These are phyloP conservation scores for Pachyuromys duprasi DNA, from an alignment of 2,797 vertebrate genomes.

Conservation along the genomic window DNA sequence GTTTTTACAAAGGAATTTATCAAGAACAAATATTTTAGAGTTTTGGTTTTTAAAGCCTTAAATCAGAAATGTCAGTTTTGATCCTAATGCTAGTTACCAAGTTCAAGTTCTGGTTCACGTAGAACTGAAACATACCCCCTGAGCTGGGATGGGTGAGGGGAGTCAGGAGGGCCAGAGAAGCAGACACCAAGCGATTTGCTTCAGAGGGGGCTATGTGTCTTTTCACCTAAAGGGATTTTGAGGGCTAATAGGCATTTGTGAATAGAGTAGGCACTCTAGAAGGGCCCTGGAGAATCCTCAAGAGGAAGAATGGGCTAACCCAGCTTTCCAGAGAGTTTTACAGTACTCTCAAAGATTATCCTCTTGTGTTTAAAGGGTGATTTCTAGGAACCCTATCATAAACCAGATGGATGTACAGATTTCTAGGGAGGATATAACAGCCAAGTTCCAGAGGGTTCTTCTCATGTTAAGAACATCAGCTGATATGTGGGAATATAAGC, in stretches of 20 bases:
- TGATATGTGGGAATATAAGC: background rate
- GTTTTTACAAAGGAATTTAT: background rate
- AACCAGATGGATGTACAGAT: background rate
- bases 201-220: background rate
- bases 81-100: background rate
- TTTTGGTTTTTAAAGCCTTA: background rate
- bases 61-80: background rate
- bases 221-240: background rate
- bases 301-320: background rate
- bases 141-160: rapidly evolving
- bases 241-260: background rate
- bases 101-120: background rate
- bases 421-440: background rate
- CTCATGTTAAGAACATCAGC: background rate
- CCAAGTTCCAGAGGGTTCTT: too few relatives aligned
- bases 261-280: background rate
- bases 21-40: background rate
- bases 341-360: background rate
- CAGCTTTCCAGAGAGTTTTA: background rate
- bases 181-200: rapidly evolving
- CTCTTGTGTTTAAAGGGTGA: background rate
- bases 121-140: background rate
- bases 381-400: background rate
- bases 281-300: background rate
- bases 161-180: rapidly evolving